These are phyloP conservation scores for Microplitis manilae DNA, from an alignment of 2,888 invertebrate genomes.

Conservation along the genomic window DNA sequence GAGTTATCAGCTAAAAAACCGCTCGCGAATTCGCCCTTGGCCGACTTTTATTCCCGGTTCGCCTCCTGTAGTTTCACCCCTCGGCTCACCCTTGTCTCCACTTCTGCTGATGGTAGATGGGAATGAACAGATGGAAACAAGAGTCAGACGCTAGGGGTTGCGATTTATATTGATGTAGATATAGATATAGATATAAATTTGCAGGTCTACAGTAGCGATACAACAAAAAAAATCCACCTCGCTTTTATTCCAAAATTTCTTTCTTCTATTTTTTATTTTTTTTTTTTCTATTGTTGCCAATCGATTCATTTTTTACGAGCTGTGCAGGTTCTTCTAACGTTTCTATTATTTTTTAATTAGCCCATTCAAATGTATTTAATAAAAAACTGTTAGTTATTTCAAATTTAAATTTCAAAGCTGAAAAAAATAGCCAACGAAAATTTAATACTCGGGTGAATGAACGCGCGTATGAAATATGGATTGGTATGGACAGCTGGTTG, in stretches of 20 bases:
- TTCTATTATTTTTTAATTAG: background rate
- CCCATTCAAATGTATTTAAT: background rate
- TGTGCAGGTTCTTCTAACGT: background rate
- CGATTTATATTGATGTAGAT: background rate
- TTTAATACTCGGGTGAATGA: too few relatives aligned
- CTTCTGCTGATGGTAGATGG: background rate
- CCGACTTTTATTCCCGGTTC: conserved; percentile 20
- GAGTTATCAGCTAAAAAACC: conserved; percentile 3
- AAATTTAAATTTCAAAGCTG: background rate
- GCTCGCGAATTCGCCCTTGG: conserved; percentile 21
- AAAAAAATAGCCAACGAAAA: too few relatives aligned
- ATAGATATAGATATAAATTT: background rate
- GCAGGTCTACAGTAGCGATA: background rate
- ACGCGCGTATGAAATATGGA: too few relatives aligned
- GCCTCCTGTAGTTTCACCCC: background rate
- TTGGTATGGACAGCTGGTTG: too few relatives aligned
- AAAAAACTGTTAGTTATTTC: background rate
- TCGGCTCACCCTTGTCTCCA: background rate
- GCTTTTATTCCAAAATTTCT: background rate
- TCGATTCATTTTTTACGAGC: background rate
- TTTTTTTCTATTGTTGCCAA: background rate
- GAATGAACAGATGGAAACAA: background rate
- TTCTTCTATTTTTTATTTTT: background rate
- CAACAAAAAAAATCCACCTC: conserved; percentile 10
- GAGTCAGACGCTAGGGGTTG: background rate